phyloP scores from a whole-genome alignment of 2,888 invertebrate species.

The Lucinisca nassula region DNA sequence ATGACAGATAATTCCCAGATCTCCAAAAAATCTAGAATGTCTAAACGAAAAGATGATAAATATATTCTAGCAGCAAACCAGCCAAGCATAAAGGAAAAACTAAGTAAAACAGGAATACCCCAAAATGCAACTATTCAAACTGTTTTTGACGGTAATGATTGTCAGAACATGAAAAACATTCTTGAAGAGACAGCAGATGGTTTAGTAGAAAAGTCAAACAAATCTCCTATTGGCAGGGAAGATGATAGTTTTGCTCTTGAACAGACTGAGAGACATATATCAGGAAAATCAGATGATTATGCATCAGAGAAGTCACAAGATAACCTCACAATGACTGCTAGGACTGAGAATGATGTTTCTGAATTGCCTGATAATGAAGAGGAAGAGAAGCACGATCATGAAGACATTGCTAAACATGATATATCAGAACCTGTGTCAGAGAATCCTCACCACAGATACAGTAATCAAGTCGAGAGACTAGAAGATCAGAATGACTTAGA shows the following conservation, averaged over 20 bases:
- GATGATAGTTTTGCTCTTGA: not conserved
- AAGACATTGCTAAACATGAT: not conserved
- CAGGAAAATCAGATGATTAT: not conserved
- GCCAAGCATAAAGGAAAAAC: not conserved
- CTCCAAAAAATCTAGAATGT: no score
- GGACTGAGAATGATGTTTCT: not conserved
- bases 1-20: conserved; percentile 52
- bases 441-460: not conserved
- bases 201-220: not conserved
- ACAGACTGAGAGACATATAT: not conserved
- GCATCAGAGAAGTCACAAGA: not conserved
- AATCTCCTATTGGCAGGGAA: not conserved
- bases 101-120: not conserved
- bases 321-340: not conserved
- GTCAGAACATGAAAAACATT: no score
- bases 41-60: not conserved
- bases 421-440: no score
- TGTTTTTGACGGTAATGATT: no score
- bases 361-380: not conserved
- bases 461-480: not conserved
- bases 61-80: not conserved
- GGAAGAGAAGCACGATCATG: no score
- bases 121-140: no score
- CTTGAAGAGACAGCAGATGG: no score
- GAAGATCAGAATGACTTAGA: conserved; percentile 22